These are phyloP conservation scores for Myotis planiceps DNA, from an alignment of 2,797 vertebrate genomes.

Conservation along the genomic window DNA sequence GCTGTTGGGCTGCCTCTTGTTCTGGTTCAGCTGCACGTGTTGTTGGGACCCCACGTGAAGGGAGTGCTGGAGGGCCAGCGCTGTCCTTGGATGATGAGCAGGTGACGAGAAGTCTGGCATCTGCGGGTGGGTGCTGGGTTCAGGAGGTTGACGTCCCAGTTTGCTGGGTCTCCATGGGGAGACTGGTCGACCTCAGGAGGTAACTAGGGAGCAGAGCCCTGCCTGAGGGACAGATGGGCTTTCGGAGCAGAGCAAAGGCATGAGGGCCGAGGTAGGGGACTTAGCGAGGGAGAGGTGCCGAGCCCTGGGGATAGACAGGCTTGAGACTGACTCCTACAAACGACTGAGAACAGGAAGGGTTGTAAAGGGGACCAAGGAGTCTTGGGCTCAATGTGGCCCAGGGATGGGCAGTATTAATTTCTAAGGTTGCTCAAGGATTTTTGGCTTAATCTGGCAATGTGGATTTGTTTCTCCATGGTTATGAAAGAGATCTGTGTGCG, in stretches of 20 bases:
- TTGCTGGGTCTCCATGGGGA: neutral
- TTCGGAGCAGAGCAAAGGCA: neutral
- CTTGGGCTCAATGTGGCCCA: accelerated
- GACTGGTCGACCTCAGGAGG: neutral
- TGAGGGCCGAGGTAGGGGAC: neutral
- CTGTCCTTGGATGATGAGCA: neutral
- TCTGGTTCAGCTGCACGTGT: neutral
- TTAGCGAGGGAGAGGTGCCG: too few species aligned
- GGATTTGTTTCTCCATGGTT: neutral
- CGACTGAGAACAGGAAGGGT: neutral
- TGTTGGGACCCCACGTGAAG: neutral
- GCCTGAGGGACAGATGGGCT: neutral
- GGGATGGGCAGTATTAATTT: neutral
- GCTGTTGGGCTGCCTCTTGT: accelerated
- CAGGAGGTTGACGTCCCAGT: neutral
- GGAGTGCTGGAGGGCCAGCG: neutral
- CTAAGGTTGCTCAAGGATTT: neutral
- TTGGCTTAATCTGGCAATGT: neutral
- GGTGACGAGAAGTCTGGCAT: neutral
- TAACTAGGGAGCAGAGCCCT: neutral
- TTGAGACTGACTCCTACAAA: neutral
- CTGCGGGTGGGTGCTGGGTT: neutral
- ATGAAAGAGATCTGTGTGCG: neutral
- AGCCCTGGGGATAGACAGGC: neutral
- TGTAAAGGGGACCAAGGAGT: neutral